A percentile compares a stretch with the other conserved stretches of the same genome.
phyloP scores from a whole-genome alignment of 2,113 vertebrate species.

The Istiophorus platypterus region DNA sequence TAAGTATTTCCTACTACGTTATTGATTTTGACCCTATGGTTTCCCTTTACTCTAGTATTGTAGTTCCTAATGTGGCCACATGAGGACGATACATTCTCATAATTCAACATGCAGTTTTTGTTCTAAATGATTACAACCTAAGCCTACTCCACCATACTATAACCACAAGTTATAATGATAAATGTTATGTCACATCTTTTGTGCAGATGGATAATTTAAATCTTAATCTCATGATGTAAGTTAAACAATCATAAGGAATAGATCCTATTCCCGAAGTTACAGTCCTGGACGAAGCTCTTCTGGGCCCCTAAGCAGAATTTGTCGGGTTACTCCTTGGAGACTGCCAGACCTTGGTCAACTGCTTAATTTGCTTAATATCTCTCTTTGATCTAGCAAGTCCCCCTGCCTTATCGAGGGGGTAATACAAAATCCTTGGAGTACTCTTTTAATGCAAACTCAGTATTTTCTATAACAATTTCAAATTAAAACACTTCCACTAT shows the following conservation, averaged over 20 bases:
- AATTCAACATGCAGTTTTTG: neutral
- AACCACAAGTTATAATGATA: neutral
- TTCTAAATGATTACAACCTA: neutral
- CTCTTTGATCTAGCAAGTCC: neutral
- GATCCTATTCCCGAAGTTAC: too few relatives aligned
- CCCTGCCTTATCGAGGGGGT: neutral
- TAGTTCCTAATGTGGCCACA: slow-evolving; percentile 28
- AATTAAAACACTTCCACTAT: neutral
- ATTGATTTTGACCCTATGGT: neutral
- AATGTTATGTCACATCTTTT: neutral
- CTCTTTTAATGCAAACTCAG: neutral
- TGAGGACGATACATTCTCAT: slow-evolving; percentile 1
- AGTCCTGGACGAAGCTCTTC: too few relatives aligned
- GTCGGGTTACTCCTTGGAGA: too few relatives aligned
- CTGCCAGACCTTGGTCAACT: too few relatives aligned
- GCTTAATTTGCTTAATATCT: neutral
- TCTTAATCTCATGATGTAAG: too few relatives aligned
- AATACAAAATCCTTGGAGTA: neutral
- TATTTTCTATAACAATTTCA: neutral
- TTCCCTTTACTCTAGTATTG: neutral
- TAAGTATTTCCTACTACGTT: neutral
- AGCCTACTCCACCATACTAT: neutral
- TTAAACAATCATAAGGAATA: too few relatives aligned
- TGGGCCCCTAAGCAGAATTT: neutral
- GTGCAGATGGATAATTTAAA: too few relatives aligned